Evolutionary conservation across 2,113 vertebrate species (phyloP), one percentile per base, ranked within the genome.

Genomic region (Neotragus pygmaeus): DNA sequence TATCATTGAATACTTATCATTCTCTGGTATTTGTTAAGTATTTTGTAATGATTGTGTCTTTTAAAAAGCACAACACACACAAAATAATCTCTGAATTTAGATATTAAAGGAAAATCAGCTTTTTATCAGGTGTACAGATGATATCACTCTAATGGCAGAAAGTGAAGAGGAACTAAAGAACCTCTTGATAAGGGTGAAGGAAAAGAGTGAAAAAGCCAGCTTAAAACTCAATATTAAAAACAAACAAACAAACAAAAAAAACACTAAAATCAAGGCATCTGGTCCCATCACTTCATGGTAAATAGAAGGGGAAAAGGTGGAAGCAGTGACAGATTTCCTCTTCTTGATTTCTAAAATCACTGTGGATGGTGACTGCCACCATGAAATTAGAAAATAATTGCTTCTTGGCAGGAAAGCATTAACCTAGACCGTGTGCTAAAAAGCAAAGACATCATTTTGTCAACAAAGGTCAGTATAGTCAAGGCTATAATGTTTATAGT

Each of bases 51-150:
- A 39, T 0, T 47, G 21, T 36, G 7, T 53, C 21, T 43, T 83
- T 64, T 19, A 60, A 43, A 49, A 80, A 53, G 15, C 5, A 85
- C 16, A 64, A 27, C 10, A 49, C 51, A 73, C 19, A 91, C 1
- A 91, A 93, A 92, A 49, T 3, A 75, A 70, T 83, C 17, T 87
- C 49, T 57, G 49, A 88, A 88, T 47, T 75, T 58, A 89, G 2
- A 16, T 45, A 86, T 3, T 75, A 70, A 60, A 11, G 30, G 23
- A n/a, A 95, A 90, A 51, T 6, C 21, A 53, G 6, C n/a, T 77
- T 96, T 83, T 88, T 25, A 73, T 39, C 36, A 14, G 23, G 7
- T 73, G 36, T 73, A 39, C 5, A 73, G 36, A 75, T 75, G 11
- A 27, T 43, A 75, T 12, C 70, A 73, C 70, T 73, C 21, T 73